These are phyloP conservation scores for Xanthorhoe designata DNA, from an alignment of 2,888 invertebrate genomes.

Conservation along the genomic window DNA sequence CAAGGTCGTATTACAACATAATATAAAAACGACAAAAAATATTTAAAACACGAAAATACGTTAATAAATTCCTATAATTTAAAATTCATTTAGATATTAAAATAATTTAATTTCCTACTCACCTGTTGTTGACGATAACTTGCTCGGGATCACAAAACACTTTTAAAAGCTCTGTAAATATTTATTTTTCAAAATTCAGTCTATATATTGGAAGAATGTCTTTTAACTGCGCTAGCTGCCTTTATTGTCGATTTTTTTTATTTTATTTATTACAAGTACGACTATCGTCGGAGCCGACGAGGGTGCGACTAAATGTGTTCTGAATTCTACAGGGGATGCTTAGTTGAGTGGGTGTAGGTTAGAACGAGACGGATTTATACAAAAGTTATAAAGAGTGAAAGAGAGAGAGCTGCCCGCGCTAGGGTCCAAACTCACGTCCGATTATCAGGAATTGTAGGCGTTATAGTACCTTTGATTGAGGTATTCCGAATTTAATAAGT, in stretches of 20 bases:
- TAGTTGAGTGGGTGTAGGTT: constrained; percentile 70
- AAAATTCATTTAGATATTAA: not conserved
- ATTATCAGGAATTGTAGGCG: constrained; percentile 75
- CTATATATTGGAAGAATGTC: constrained; percentile 6
- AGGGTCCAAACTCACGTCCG: constrained; percentile 63
- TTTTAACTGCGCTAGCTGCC: not conserved
- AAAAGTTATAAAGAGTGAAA: constrained; percentile 39
- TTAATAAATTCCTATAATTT: not conserved
- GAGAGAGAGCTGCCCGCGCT: constrained; percentile 50
- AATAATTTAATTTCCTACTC: constrained; percentile 34
- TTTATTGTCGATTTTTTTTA: constrained; percentile 15
- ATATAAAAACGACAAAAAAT: not conserved
- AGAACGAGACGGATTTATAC: constrained; percentile 55
- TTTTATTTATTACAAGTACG: constrained; percentile 38
- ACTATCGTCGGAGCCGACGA: constrained; percentile 51
- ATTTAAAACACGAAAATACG: not conserved
- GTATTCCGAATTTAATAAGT: constrained; percentile 73
- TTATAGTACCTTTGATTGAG: constrained; percentile 73
- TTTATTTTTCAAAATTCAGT: constrained; percentile 18
- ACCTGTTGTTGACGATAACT: constrained; percentile 53
- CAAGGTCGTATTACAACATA: not conserved
- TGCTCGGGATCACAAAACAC: constrained; percentile 51
- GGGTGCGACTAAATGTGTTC: constrained; percentile 71
- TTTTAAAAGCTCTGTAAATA: constrained; percentile 7
- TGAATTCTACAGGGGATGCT: constrained; percentile 73